Conservation (phyloP, 2,888 invertebrate species). For the Leptinotarsa peninsularis region DNA sequence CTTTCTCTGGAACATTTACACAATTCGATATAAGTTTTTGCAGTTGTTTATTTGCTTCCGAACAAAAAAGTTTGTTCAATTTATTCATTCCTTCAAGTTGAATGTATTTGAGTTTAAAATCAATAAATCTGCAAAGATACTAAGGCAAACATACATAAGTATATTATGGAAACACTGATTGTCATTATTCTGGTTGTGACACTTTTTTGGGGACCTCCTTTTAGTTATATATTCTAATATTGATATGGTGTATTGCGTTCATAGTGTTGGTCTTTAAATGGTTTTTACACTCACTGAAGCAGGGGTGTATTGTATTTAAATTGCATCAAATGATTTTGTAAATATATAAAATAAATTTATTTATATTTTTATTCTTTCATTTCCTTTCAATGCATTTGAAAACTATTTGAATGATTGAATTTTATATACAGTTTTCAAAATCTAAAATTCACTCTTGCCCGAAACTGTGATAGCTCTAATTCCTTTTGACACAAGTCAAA, state of each 20-base stretch:
- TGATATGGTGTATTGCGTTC: background rate
- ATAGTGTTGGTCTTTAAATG: background rate
- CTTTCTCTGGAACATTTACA: too few relatives aligned
- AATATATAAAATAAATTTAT: constrained; percentile 15
- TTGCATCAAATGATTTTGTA: background rate
- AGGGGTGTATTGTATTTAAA: background rate
- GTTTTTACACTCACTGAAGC: background rate
- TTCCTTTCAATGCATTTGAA: background rate
- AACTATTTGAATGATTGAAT: background rate
- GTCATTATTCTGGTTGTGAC: background rate
- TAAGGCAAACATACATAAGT: too few relatives aligned
- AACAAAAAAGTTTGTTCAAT: background rate
- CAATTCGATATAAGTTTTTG: too few relatives aligned
- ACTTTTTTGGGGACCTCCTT: background rate
- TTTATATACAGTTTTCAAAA: too few relatives aligned
- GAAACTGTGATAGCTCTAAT: too few relatives aligned
- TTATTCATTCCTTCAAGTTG: background rate
- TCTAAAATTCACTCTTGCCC: too few relatives aligned
- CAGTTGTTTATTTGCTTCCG: too few relatives aligned
- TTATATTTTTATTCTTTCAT: constrained; percentile 12
- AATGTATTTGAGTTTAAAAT: too few relatives aligned
- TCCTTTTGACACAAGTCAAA: too few relatives aligned
- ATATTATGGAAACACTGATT: too few relatives aligned
- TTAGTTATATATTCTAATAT: too few relatives aligned
- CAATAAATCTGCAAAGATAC: background rate